These are phyloP conservation scores for Stegostoma tigrinum DNA, from an alignment of 2,113 vertebrate genomes.

Conservation along the genomic window DNA sequence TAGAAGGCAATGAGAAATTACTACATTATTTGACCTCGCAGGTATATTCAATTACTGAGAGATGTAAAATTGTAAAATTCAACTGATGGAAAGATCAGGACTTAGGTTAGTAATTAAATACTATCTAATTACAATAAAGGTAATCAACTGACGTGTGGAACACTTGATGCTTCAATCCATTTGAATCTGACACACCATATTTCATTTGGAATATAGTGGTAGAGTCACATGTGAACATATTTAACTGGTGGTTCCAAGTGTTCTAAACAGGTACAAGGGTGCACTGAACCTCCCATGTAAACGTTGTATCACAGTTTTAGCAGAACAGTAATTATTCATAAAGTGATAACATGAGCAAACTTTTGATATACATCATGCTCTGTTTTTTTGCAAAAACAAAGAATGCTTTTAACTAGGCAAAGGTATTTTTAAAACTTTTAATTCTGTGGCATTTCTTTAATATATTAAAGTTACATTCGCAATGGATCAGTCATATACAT, in stretches of 20 bases:
- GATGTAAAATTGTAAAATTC: background rate
- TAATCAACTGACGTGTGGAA: background rate
- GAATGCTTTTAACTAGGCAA: conserved; percentile 10
- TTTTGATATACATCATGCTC: conserved; percentile 66
- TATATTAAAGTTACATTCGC: background rate
- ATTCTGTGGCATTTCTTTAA: background rate
- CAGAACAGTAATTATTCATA: conserved; percentile 99
- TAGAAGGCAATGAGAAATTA: background rate
- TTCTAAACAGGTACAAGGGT: conserved; percentile 98
- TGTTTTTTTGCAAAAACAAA: conserved; percentile 11
- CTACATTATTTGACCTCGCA: background rate
- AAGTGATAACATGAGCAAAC: conserved; percentile 85
- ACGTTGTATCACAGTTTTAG: conserved; percentile 98
- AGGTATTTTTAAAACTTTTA: background rate
- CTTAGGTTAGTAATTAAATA: background rate
- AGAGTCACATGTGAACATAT: conserved; percentile 92
- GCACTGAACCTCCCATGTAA: conserved; percentile 98
- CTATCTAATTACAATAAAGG: background rate
- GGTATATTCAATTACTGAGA: background rate
- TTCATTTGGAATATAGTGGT: conserved; percentile 84
- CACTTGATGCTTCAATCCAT: background rate
- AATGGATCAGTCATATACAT: background rate
- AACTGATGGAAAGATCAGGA: background rate
- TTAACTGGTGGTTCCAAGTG: conserved; percentile 92
- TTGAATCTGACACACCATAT: conserved; percentile 58